phyloP scores from a whole-genome alignment of 2,113 vertebrate genomes.

The Mastomys natalensis region DNA sequence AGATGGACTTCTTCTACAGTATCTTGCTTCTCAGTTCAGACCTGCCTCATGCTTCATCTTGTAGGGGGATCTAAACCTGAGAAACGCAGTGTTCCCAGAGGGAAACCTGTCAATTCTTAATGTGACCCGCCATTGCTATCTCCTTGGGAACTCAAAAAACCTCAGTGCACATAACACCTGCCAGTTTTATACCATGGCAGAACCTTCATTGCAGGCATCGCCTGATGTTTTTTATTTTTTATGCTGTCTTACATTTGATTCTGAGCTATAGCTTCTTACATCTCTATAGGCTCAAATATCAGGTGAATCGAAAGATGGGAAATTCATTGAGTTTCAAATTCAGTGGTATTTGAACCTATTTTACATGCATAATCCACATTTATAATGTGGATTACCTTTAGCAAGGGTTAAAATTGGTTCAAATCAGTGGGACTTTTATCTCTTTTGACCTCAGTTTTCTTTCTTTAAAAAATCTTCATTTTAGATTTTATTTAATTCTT shows the following conservation, averaged over 20 bases:
- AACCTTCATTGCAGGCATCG: slow-evolving; percentile 36
- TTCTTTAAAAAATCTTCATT: slow-evolving; percentile 50
- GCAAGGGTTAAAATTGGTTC: neutral
- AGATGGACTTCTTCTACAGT: neutral
- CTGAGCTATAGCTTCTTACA: slow-evolving; percentile 43
- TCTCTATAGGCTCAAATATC: slow-evolving; percentile 29
- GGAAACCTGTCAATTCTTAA: neutral
- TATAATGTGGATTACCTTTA: neutral
- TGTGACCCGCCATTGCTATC: neutral
- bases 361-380: slow-evolving; percentile 77
- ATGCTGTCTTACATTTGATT: slow-evolving; percentile 49
- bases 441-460: neutral
- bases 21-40: neutral
- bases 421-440: neutral
- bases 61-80: neutral
- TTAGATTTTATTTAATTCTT: slow-evolving; percentile 59
- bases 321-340: slow-evolving; percentile 6
- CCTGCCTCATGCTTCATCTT: neutral
- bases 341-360: slow-evolving; percentile 50
- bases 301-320: slow-evolving; percentile 68
- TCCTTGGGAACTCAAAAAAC: neutral
- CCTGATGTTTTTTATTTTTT: slow-evolving; percentile 10
- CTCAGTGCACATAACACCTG: neutral
- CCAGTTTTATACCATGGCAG: neutral
- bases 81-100: neutral